Base-by-base conservation (phyloP, 2,797 vertebrate genomes). In the Fratercula arctica region DNA sequence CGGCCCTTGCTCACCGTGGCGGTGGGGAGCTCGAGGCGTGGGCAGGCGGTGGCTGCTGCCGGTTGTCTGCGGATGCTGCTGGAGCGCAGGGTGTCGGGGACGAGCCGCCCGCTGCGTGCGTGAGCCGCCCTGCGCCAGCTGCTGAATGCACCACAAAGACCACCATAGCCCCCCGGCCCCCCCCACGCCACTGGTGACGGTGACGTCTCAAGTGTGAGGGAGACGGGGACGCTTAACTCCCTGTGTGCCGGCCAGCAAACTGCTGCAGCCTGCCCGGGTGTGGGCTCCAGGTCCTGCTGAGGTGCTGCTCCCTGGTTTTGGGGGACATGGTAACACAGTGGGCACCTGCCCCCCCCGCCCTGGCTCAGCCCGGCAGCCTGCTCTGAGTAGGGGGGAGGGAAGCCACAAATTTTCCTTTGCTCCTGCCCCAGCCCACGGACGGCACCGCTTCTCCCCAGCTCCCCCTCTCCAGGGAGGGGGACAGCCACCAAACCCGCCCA, bases 141-240 rank as follows among this genome's bases (percentile, higher is more conserved):
- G 92, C 95, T 92, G 87, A 83, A 83, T 78, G 92, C 95, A 94
- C 95, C 95, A 95, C 94, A 95, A 95, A 95, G 95, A 89, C 95
- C 94, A 95, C 94, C 95, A 93, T 94, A 57, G 90, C 92, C 94
- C 90, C 95, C 85, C 81, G 3, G 19, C 63, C 46, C 88, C 87
- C 53, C 68, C 88, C 93, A 86, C 92, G 80, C 72, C 93, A 95
- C 96, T 87, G 93, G 94, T 92, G 94, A 95, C 90, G 92, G 94
- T 96, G 95, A 96, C 95, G 95, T 96, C 94, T 95, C 95, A 84
- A 89, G 92, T 94, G 94, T 66, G 94, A 96, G 94, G 53, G 77
- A 96, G 92, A 92, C 10, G 41, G 84, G 89, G 91, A 96, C 7
- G 84, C 3, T 96, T 96, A 96, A 96, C 95, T 81, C 95, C 8